Percentiles rank a stretch among this genome's conserved stretches.
Evolutionary conservation across 2,797 vertebrate species (phyloP).

Genomic region (Acestrorhynchus altus): DNA sequence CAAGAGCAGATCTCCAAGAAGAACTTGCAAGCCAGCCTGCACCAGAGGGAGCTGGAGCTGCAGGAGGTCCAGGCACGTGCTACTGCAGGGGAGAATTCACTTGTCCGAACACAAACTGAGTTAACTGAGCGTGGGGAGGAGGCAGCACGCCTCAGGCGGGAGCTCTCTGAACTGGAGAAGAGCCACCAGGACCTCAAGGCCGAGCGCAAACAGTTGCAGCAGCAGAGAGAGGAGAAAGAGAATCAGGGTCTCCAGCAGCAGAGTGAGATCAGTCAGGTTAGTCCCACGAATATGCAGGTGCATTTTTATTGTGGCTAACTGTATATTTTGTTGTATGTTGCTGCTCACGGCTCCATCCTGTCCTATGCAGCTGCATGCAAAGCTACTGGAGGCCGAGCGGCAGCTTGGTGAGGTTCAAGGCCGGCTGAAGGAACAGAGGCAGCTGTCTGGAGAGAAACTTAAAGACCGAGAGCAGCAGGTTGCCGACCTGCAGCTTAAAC

Average conservation of each 20-base stretch:
- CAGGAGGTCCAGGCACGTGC: constrained; percentile 88
- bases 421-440: constrained; percentile 94
- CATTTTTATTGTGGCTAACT: not conserved
- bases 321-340: not conserved
- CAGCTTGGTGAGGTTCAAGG: constrained; percentile 95
- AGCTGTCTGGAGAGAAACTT: constrained; percentile 94
- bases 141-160: constrained; percentile 83
- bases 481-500: constrained; percentile 92
- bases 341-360: constrained; percentile 21
- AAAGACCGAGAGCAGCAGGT: constrained; percentile 96
- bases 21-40: constrained; percentile 82
- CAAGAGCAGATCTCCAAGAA: constrained; percentile 84
- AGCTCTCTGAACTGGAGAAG: constrained; percentile 86
- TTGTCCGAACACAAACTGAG: constrained; percentile 84
- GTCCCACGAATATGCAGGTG: not conserved
- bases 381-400: constrained; percentile 92
- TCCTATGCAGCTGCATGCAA: constrained; percentile 86
- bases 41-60: constrained; percentile 87
- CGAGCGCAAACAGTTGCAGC: constrained; percentile 92
- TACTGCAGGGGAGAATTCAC: constrained; percentile 79
- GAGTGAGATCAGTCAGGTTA: constrained; percentile 91
- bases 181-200: constrained; percentile 90
- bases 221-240: constrained; percentile 93
- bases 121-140: constrained; percentile 83
- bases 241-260: constrained; percentile 91